phyloP scores from a whole-genome alignment of 2,888 invertebrate species.

The Lasioglossum villosulum region DNA sequence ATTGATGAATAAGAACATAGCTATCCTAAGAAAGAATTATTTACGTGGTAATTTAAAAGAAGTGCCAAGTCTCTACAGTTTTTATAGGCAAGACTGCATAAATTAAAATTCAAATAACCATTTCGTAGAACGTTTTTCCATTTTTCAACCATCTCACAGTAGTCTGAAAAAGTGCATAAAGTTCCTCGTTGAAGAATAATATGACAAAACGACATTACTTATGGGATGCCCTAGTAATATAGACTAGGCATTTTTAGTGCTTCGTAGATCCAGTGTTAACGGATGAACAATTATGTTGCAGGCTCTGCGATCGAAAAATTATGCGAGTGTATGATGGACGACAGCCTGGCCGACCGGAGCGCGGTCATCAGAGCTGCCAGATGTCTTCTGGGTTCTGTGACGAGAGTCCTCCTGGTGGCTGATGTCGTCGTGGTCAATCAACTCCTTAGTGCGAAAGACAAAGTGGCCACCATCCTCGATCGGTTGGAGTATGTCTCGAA shows the following conservation, averaged over 20 bases:
- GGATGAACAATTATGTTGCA: constrained; percentile 80
- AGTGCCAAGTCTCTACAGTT: no score
- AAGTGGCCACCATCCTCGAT: constrained; percentile 93
- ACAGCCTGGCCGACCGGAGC: constrained; percentile 87
- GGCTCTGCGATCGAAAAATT: constrained; percentile 96
- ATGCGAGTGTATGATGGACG: constrained; percentile 91
- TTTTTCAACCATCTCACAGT: no score
- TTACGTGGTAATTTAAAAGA: no score
- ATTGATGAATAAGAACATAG: no score
- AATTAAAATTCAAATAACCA: no score
- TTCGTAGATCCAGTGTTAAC: neutral
- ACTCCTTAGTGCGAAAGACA: constrained; percentile 97
- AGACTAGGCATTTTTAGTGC: neutral
- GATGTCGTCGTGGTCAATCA: constrained; percentile 99
- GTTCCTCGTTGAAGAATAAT: no score
- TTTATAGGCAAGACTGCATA: no score
- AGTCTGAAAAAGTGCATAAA: no score
- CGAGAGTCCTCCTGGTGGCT: constrained; percentile 96
- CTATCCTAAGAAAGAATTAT: no score
- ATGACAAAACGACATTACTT: no score
- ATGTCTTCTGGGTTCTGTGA: constrained; percentile 97
- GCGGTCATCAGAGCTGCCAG: constrained; percentile 96
- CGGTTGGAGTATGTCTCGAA: constrained; percentile 94
- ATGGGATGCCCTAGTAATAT: no score
- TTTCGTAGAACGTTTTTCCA: no score